Percentiles rank a stretch among this genome's conserved stretches.
Conservation (phyloP, 2,888 invertebrate genomes). For the Athetis lepigone region DNA sequence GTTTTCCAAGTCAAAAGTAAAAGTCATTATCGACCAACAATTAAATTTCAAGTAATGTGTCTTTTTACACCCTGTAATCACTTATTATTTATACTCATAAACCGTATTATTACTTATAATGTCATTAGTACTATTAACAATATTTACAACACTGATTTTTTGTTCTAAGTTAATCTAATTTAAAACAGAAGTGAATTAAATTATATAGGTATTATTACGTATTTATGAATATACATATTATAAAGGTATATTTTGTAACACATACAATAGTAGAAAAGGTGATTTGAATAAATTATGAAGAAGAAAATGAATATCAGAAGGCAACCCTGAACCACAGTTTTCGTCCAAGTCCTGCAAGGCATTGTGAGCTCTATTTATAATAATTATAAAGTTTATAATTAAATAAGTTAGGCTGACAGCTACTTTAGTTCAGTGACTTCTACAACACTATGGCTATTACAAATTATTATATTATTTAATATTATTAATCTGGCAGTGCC, state of each 20-base stretch:
- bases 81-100: constrained; percentile 62
- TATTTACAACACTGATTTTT: constrained; percentile 81
- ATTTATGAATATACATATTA: constrained; percentile 23
- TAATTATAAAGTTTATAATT: constrained; percentile 6
- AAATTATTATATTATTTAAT: constrained; percentile 36
- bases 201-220: constrained; percentile 24
- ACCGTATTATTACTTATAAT: constrained; percentile 63
- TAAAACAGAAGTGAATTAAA: constrained; percentile 47
- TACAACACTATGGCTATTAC: constrained; percentile 28
- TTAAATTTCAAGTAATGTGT: neutral
- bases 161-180: constrained; percentile 56
- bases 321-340: constrained; percentile 37
- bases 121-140: constrained; percentile 70
- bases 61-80: constrained; percentile 48
- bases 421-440: constrained; percentile 16
- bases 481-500: constrained; percentile 76
- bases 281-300: constrained; percentile 29
- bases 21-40: no score
- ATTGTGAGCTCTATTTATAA: constrained; percentile 16
- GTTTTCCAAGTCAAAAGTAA: no score
- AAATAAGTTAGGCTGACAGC: constrained; percentile 6
- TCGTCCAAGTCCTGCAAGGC: constrained; percentile 30
- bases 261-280: constrained; percentile 33
- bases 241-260: constrained; percentile 16
- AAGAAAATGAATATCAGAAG: constrained; percentile 35